These are phyloP conservation scores for Anthrax anthrax DNA, from an alignment of 2,888 invertebrate species.

Conservation along the genomic window DNA sequence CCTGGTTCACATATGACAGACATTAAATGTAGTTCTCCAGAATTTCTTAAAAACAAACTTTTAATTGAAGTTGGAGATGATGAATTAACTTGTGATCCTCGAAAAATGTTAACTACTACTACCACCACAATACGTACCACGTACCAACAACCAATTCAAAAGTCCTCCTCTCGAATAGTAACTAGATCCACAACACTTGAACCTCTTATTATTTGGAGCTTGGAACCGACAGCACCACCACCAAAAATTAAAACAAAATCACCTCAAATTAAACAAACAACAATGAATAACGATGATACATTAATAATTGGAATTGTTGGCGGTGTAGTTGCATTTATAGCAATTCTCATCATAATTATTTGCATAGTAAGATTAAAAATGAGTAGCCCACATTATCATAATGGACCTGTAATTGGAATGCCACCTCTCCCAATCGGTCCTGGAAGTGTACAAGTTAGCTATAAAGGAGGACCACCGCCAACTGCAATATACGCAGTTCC, in stretches of 20 bases:
- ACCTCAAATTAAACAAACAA: slow-evolving; percentile 45
- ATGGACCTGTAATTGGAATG: slow-evolving; percentile 48
- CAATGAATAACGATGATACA: slow-evolving; percentile 73
- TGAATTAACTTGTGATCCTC: slow-evolving; percentile 63
- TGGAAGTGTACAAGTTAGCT: slow-evolving; percentile 41
- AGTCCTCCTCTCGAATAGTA: slow-evolving; percentile 37
- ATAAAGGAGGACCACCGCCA: slow-evolving; percentile 35
- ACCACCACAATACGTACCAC: slow-evolving; percentile 23
- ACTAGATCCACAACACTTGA: slow-evolving; percentile 50
- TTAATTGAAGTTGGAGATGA: slow-evolving; percentile 66
- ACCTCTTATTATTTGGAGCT: slow-evolving; percentile 81
- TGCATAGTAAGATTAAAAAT: slow-evolving; percentile 69
- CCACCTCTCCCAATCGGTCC: slow-evolving; percentile 38
- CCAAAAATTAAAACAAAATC: slow-evolving; percentile 40
- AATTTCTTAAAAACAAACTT: slow-evolving; percentile 50
- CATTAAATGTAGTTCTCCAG: slow-evolving; percentile 52
- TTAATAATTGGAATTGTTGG: slow-evolving; percentile 92
- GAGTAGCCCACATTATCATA: slow-evolving; percentile 52
- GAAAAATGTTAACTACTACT: slow-evolving; percentile 39
- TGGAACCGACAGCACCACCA: slow-evolving; percentile 53
- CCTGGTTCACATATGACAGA: slow-evolving; percentile 47
- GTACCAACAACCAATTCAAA: slow-evolving; percentile 22
- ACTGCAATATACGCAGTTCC: slow-evolving; percentile 44
- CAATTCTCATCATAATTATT: slow-evolving; percentile 74
- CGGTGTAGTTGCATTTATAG: slow-evolving; percentile 82